Evolutionary conservation across 2,113 vertebrate genomes (phyloP).

Genomic region (Dicaeum eximium): DNA sequence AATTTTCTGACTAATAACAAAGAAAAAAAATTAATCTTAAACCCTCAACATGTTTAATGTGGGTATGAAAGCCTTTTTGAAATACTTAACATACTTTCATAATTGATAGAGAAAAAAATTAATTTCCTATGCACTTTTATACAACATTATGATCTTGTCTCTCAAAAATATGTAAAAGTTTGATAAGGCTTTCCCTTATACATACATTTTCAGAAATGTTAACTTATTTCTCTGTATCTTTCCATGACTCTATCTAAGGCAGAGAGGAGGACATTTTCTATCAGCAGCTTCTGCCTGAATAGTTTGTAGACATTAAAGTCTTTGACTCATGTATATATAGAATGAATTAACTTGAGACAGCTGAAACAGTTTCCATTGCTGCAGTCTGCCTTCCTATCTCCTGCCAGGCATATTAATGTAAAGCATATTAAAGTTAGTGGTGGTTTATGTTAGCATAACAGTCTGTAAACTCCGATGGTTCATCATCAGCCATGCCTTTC

Average conservation of each 20-base stretch:
- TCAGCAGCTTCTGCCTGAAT: not conserved
- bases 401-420: conserved; percentile 27
- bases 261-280: not conserved
- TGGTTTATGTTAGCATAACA: conserved; percentile 4
- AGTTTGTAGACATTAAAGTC: conserved; percentile 3
- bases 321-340: not conserved
- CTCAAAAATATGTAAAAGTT: not conserved
- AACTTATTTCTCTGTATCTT: not conserved
- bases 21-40: not conserved
- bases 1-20: not conserved
- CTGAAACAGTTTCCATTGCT: conserved; percentile 3
- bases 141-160: not conserved
- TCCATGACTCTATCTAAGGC: not conserved
- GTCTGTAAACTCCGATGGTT: conserved; percentile 19
- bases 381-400: not conserved
- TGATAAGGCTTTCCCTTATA: not conserved
- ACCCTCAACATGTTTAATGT: not conserved
- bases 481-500: conserved; percentile 6
- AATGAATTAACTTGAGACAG: conserved; percentile 20
- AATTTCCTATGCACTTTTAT: not conserved
- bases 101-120: not conserved
- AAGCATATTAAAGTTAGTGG: conserved; percentile 28
- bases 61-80: not conserved
- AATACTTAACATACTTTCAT: not conserved
- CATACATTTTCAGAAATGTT: not conserved